Base-by-base conservation (phyloP, 2,797 vertebrate genomes). In the Acanthurus leucopareius region DNA sequence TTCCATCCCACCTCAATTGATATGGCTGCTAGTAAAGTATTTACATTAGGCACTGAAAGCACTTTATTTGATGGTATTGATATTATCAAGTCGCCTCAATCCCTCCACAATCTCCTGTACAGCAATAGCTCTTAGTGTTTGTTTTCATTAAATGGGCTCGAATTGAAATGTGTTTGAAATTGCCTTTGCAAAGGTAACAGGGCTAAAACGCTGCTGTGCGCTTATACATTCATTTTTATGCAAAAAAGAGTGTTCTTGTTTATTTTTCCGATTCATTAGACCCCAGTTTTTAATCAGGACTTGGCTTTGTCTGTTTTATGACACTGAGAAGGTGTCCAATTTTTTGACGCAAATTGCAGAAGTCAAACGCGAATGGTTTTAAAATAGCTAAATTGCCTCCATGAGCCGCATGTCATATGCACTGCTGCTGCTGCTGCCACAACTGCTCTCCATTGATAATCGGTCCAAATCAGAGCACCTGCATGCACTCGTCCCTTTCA, bases 31-130 rank as follows among this genome's bases (percentile, higher is more conserved):
- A 69, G 77, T 90, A 79, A 87, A 84, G 73, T 79, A 80, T 86
- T 89, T 87, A 85, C 81, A 87, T 79, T 62, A 80, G 80, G 63
- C 32, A 1, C 82, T 76, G 32, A 82, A 68, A 87, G 86, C 85
- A 83, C 87, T 89, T 87, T 63, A 81, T 78, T 83, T 88, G 82
- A 78, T 77, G 62, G 75, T 62, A 79, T 78, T 71, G 74, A 91
- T 90, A 86, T 80, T 40, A 32, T 87, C 72, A 82, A 88, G 71
- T 72, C 79, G 58, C n/a, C 73, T 76, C 65, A 56, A 20, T 66
- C 63, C 68, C 40, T 73, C 45, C 69, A 44, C 53, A 53, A 69
- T 82, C 58, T 62, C 40, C 66, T 82, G 61, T 74, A 66, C 15
- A 75, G 53, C 54, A 67, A 47, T 8, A 35, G 68, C 79, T 77